Base-by-base conservation (phyloP, 2,888 invertebrate genomes). In the Caenorhabditis angaria region DNA sequence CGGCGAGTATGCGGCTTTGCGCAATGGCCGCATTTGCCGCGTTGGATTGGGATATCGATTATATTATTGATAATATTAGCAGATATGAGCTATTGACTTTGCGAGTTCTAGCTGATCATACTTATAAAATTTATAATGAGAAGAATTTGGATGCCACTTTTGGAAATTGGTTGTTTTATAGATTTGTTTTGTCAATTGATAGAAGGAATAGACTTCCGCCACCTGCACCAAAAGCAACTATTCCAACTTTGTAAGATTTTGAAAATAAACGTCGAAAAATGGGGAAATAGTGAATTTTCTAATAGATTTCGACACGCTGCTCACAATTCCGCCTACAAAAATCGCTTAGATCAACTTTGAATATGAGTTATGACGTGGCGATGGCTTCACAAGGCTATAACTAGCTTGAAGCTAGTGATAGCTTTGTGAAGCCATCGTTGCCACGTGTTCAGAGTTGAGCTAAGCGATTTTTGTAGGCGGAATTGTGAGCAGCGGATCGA, bases 141-240 rank as follows among this genome's bases (percentile, higher is more conserved):
- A 63, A 62, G 24, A 67, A 64, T 28, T 57, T 76, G 1, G 76
- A 78, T 53, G 67, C 71, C 5, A 68, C 68, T 1, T 80, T 78
- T 50, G 76, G 77, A 12, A 70, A 74, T 51, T 80, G 78, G 78
- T 65, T 80, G 1, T 72, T 70, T 61, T 71, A 69, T 41, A 67
- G 74, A 18, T 78, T 70, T 54, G 61, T 71, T 3, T 57, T 77
- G 0, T 51, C 69, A 1, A 70, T 78, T 14, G 70, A 72, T 24
- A 35, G 68, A 2, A 61, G 66, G 10, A 67, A 72, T 28, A 76
- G 80, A 2, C 67, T 85, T 8, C 80, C 80, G 5, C 56, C 70
- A 5, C 79, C 83, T 2, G 61, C 77, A 0, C 79, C 77, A 0
- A 76, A 77, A 47, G 83, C 82, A 6, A 85, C 85, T 0, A 81